Base-by-base conservation (phyloP, 1,140 invertebrate species). In the Probaryconus sp. region DNA sequence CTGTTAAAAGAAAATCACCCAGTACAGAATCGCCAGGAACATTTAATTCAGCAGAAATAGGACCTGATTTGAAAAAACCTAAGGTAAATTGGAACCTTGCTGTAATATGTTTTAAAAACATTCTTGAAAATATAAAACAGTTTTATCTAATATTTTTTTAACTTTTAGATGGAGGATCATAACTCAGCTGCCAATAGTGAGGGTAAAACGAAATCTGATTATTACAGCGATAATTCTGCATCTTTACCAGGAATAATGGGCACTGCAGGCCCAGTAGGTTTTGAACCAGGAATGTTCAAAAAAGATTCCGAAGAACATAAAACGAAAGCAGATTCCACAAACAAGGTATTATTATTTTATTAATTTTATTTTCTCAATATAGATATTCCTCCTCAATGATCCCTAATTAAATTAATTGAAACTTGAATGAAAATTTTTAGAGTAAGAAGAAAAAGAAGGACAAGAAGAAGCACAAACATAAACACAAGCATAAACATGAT, bases 391-490 rank as follows among this genome's bases (percentile, higher is more conserved):
- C 5, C 30, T 31, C 5, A 31, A 31, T 31, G n/a, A 31, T 31
- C 2, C n/a, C n/a, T n/a, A n/a, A n/a, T n/a, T n/a, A n/a, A n/a
- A n/a, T n/a, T 74, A 69, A 47, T 26, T 24, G 58, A 64, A 63
- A n/a, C n/a, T 61, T 75, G 61, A 58, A 37, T 26, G 65, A 68
- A 40, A 55, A 74, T 77, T 79, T 72, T 78, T 79, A 31, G 73
- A 70, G 85, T 86, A 72, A 92, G 90, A 85, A 90, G 68, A 94
- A 95, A 81, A 94, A 94, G 78, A 93, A 93, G 84, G 94, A 95
- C 78, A 94, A 95, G 77, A 92, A 95, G 47, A 95, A 94, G 79
- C 93, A 95, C 84, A 94, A 94, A 78, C 92, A 94, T 72, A 94
- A 93, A 80, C 90, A 94, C 75, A 93, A 94, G 69, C 93, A 94